Percentiles rank a stretch among this genome's conserved stretches.
Evolutionary conservation across 2,113 vertebrate species (phyloP).

Genomic region (Promerops cafer): DNA sequence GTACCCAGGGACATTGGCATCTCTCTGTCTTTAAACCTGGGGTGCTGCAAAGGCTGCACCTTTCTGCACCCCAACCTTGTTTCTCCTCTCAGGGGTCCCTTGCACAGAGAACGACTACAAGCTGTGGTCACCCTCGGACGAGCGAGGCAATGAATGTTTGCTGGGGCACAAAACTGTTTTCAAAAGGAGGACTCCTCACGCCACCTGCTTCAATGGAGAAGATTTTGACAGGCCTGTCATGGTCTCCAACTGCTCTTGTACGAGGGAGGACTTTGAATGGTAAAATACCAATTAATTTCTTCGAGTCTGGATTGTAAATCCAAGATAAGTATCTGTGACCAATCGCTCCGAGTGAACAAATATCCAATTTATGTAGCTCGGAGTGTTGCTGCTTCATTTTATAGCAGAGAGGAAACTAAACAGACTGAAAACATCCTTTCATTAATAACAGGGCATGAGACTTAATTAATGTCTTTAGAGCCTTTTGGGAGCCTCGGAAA

Average conservation of each 20-base stretch:
- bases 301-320: neutral
- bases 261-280: slow-evolving; percentile 96
- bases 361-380: neutral
- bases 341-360: neutral
- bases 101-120: slow-evolving; percentile 96
- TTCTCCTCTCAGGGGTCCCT: slow-evolving; percentile 79
- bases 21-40: neutral
- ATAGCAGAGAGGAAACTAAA: neutral
- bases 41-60: neutral
- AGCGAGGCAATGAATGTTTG: slow-evolving; percentile 90
- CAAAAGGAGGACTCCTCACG: slow-evolving; percentile 90
- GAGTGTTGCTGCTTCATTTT: neutral
- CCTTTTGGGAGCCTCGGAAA: neutral
- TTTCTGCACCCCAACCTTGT: neutral
- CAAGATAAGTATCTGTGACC: neutral
- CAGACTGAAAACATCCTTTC: slow-evolving; percentile 31
- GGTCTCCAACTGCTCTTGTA: slow-evolving; percentile 94
- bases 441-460: neutral
- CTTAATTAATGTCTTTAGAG: slow-evolving; percentile 2
- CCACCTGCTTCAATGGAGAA: slow-evolving; percentile 94
- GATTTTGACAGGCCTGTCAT: slow-evolving; percentile 92
- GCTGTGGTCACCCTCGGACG: slow-evolving; percentile 93
- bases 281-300: slow-evolving; percentile 57
- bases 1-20: neutral
- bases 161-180: slow-evolving; percentile 90